Evolutionary conservation across 2,888 invertebrate species (phyloP).

Genomic region (Melieria picta): DNA sequence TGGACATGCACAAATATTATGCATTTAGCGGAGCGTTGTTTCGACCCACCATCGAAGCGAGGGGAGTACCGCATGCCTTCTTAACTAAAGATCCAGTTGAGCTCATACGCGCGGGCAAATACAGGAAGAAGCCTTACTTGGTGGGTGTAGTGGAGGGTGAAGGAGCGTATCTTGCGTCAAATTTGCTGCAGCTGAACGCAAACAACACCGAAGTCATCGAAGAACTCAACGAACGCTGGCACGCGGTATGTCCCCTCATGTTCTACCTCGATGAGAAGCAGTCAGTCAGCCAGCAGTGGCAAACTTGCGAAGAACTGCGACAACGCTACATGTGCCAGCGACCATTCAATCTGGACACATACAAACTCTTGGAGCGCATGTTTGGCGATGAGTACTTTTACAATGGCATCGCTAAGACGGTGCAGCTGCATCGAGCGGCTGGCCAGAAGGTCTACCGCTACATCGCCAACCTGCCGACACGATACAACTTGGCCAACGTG

Average conservation of each 20-base stretch:
- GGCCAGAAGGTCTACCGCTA: slow-evolving; percentile 73
- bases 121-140: slow-evolving; percentile 73
- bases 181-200: slow-evolving; percentile 59
- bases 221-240: slow-evolving; percentile 2
- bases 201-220: slow-evolving; percentile 3
- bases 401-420: slow-evolving; percentile 70
- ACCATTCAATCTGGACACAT: slow-evolving; percentile 56
- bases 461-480: slow-evolving; percentile 70
- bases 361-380: slow-evolving; percentile 64
- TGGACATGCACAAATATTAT: slow-evolving; percentile 65
- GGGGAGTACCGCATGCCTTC: slow-evolving; percentile 66
- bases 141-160: slow-evolving; percentile 75
- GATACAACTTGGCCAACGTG: slow-evolving; percentile 62
- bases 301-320: background rate
- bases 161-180: slow-evolving; percentile 74
- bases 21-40: slow-evolving; percentile 77
- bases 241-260: background rate
- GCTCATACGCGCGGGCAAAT: slow-evolving; percentile 67
- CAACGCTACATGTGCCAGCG: slow-evolving; percentile 24
- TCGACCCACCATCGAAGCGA: slow-evolving; percentile 74
- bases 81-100: slow-evolving; percentile 73
- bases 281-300: background rate
- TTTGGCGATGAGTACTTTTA: slow-evolving; percentile 73
- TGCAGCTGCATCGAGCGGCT: slow-evolving; percentile 68
- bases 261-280: background rate